These are phyloP conservation scores for Phylloscopus collybita DNA, from an alignment of 2,797 vertebrate species.

Conservation along the genomic window DNA sequence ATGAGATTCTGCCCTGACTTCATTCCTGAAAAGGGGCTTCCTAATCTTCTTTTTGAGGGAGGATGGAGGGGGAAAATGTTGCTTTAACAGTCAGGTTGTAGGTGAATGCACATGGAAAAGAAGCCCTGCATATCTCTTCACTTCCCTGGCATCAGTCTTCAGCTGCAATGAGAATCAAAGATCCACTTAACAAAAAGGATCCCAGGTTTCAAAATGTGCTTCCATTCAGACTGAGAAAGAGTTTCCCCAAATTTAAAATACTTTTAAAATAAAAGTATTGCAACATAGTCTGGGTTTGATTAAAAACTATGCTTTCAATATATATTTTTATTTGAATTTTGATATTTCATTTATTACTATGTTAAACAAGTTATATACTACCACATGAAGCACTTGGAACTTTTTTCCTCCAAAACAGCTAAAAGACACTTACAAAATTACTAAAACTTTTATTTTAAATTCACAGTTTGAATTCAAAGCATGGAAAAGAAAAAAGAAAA, in stretches of 20 bases:
- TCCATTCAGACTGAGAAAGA: not conserved
- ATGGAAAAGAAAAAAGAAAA: not conserved
- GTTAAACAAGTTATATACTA: not conserved
- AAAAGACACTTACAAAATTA: not conserved
- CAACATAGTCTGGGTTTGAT: not conserved
- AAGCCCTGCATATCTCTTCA: not conserved
- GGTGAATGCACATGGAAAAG: not conserved
- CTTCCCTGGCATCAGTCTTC: not conserved
- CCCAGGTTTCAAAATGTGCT: not conserved
- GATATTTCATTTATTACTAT: not conserved
- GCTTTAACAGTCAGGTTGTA: not conserved
- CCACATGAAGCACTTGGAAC: not conserved
- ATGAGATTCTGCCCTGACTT: not conserved
- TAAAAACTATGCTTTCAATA: not conserved
- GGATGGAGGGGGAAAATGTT: not conserved
- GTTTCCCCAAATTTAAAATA: not conserved
- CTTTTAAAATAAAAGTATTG: not conserved
- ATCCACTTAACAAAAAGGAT: not conserved
- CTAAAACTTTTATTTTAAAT: not conserved
- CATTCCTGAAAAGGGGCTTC: not conserved
- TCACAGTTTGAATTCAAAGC: not conserved
- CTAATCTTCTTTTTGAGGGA: not conserved
- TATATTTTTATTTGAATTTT: not conserved
- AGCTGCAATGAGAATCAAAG: not conserved
- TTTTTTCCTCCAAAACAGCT: not conserved